Conservation (phyloP, 2,888 invertebrate species). For the Keiferia lycopersicella region DNA sequence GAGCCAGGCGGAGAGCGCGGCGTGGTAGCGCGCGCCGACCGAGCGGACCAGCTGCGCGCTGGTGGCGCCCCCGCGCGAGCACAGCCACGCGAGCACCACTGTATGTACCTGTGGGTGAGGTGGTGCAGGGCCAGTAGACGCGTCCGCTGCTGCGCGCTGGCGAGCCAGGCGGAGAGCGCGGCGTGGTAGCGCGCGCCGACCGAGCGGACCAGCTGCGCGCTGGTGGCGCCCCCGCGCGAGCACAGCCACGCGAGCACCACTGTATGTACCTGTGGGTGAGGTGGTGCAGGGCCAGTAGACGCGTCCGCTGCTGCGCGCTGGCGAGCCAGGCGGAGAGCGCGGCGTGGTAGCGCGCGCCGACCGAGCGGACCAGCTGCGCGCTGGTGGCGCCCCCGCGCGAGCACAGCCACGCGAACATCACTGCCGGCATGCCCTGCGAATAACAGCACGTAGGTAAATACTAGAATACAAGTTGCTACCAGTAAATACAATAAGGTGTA, state of each 20-base stretch:
- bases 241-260: no score
- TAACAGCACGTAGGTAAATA: no score
- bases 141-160: no score
- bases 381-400: conserved; percentile 36
- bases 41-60: conserved; percentile 35
- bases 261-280: no score
- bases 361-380: conserved; percentile 34
- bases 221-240: no score
- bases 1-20: conserved; percentile 34
- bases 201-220: no score
- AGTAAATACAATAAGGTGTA: no score
- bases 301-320: conserved; percentile 51
- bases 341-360: conserved; percentile 34
- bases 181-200: no score
- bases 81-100: conserved; percentile 53
- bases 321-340: conserved; percentile 34
- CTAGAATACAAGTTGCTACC: no score
- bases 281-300: conserved; percentile 43
- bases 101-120: no score
- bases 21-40: conserved; percentile 34
- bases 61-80: conserved; percentile 36
- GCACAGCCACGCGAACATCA: conserved; percentile 53
- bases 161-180: no score
- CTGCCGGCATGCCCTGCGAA: conserved; percentile 34
- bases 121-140: no score